Evolutionary conservation across 2,113 vertebrate genomes (phyloP).

Genomic region (Chelonoidis abingdonii): DNA sequence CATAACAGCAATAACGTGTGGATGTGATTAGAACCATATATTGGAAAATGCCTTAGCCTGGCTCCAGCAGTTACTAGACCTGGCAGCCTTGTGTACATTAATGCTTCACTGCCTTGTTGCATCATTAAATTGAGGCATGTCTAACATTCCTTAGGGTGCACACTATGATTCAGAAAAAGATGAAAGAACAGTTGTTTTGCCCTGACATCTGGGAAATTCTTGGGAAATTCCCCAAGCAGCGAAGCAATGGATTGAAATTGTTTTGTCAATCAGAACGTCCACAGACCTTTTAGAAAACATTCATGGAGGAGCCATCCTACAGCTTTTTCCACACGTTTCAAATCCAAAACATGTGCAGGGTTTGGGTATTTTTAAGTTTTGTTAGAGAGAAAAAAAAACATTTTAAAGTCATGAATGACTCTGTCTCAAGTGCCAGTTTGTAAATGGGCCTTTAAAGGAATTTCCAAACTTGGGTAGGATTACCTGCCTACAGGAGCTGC

Average conservation of each 20-base stretch:
- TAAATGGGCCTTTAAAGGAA: not conserved
- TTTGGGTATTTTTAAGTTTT: not conserved
- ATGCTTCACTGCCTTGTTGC: conserved; percentile 68
- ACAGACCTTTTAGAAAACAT: conserved; percentile 27
- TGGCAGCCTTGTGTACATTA: conserved; percentile 59
- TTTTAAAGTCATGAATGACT: not conserved
- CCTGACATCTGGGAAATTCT: conserved; percentile 62
- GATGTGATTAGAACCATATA: not conserved
- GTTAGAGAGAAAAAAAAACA: not conserved
- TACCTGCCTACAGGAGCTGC: not conserved
- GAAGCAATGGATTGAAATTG: conserved; percentile 26
- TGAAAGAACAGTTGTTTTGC: conserved; percentile 71
- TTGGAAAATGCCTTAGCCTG: conserved; percentile 51
- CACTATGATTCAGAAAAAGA: conserved; percentile 55
- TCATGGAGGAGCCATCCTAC: no score
- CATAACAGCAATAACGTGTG: conserved; percentile 4
- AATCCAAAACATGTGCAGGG: conserved; percentile 12
- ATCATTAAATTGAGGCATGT: conserved; percentile 60
- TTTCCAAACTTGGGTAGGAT: not conserved
- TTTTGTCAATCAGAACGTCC: not conserved
- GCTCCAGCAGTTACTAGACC: conserved; percentile 57
- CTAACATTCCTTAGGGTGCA: conserved; percentile 50
- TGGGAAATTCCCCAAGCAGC: conserved; percentile 62
- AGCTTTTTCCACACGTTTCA: conserved; percentile 11
- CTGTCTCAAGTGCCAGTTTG: not conserved